Conservation (phyloP, 2,113 vertebrate genomes). For the Hippocampus mohnikei region DNA sequence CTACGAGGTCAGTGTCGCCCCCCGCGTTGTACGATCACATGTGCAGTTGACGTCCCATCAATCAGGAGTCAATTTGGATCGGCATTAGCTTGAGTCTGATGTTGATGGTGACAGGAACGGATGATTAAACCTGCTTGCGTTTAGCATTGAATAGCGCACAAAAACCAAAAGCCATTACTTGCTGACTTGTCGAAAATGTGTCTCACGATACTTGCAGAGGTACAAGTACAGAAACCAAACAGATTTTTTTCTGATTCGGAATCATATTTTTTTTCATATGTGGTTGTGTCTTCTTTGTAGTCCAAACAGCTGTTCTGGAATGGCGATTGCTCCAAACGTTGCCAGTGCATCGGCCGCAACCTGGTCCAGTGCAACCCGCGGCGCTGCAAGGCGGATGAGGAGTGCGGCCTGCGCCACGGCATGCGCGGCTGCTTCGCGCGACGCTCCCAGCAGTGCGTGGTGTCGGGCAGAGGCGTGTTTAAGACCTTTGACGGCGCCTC, state of each 20-base stretch:
- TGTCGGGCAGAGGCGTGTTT: conserved; percentile 89
- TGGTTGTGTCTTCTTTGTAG: conserved; percentile 55
- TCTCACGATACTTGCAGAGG: too few species aligned
- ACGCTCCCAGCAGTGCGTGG: conserved; percentile 86
- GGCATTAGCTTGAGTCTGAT: too few species aligned
- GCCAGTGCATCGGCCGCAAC: conserved; percentile 95
- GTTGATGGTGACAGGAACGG: too few species aligned
- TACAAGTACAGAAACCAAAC: too few species aligned
- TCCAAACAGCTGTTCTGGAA: conserved; percentile 98
- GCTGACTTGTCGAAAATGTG: too few species aligned
- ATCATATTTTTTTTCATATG: too few species aligned
- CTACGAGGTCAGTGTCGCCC: conserved; percentile 80
- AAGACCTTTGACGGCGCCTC: conserved; percentile 94
- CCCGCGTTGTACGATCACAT: background rate
- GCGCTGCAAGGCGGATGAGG: conserved; percentile 90
- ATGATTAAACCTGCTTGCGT: too few species aligned
- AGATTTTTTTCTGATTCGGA: too few species aligned
- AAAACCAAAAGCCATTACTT: too few species aligned
- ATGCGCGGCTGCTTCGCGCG: conserved; percentile 88
- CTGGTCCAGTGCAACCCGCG: conserved; percentile 93
- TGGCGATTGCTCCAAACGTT: conserved; percentile 89
- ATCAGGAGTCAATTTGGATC: background rate
- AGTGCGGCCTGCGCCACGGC: conserved; percentile 81
- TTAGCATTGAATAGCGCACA: too few species aligned
- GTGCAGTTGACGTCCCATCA: background rate